Evolutionary conservation across 2,113 vertebrate species (phyloP), one percentile per base, ranked within the genome.

Genomic region (Mustela lutreola): DNA sequence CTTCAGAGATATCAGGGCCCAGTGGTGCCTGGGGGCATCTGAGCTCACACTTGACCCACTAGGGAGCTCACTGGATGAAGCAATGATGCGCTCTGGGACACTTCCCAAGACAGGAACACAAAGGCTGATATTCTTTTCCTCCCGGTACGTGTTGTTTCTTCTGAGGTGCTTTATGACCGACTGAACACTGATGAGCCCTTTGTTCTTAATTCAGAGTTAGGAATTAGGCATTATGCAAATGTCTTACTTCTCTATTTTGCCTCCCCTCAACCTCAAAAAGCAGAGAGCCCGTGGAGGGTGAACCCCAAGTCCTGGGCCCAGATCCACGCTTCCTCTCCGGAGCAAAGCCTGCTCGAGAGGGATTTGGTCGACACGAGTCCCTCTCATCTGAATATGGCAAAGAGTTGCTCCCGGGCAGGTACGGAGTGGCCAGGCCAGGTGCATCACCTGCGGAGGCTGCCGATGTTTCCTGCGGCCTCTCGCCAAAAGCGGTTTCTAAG

Each of bases 381-480:
- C 31, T 67, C 16, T 36, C 4, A 5, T 81, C 88, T 53, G 18
- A 19, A 4, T 9, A 36, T 26, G 1, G 10, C 5, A 16, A 6
- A 19, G 58, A 12, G 4, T n/a, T 28, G 63, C 36, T 93, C 24
- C n/a, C 21, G 14, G 26, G 78, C 4, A 48, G 56, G 58, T 45
- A 0, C 10, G 10, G 28, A 0, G 14, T 3, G 7, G 12, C 26
- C 24, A 7, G 45, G 4, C 42, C 18, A 26, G 5, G 16, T 3
- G 5, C 1, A 2, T 78, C 22, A 10, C 26, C 70, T 22, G 2
- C 0, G 24, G 53, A 39, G 42, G 48, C 33, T 11, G 24, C 10
- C 11, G 58, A 2, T 4, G 22, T 42, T 21, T 56, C 33, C 81
- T 21, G 8, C 1, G 10, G 33, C 19, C 48, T 70, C 48, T 56